These are phyloP conservation scores for Xiphias gladius DNA, from an alignment of 2,113 vertebrate species.

Conservation along the genomic window DNA sequence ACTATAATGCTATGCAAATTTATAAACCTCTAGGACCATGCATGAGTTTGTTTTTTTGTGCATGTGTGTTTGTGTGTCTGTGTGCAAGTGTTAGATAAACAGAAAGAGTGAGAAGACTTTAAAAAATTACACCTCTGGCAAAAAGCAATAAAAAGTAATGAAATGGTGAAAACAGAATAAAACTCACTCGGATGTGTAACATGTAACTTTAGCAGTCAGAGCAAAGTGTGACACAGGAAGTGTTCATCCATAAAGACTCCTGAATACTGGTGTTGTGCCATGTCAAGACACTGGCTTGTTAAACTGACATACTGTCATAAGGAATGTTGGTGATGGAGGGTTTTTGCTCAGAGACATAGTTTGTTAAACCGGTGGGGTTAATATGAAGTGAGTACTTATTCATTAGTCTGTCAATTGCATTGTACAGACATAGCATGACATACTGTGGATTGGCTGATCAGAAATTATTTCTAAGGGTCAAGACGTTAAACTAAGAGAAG, in stretches of 20 bases:
- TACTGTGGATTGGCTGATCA: conserved; percentile 24
- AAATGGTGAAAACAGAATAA: conserved; percentile 1
- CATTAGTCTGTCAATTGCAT: conserved; percentile 51
- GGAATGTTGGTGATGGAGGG: conserved; percentile 53
- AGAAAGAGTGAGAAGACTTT: neutral
- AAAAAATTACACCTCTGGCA: neutral
- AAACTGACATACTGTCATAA: conserved; percentile 70
- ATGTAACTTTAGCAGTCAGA: conserved; percentile 32
- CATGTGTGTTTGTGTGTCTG: conserved; percentile 10
- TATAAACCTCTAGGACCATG: conserved; percentile 47
- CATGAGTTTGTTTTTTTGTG: conserved; percentile 34
- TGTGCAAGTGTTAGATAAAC: conserved; percentile 11
- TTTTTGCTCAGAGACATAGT: conserved; percentile 55
- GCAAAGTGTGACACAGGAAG: conserved; percentile 47
- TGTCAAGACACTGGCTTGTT: conserved; percentile 61
- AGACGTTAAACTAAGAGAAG: conserved; percentile 9
- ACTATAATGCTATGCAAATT: conserved; percentile 57
- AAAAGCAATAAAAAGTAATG: neutral
- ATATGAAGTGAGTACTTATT: conserved; percentile 58
- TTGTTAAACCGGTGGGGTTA: conserved; percentile 47
- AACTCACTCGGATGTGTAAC: neutral
- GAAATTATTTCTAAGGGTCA: conserved; percentile 10
- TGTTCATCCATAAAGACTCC: conserved; percentile 40
- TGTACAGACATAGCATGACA: conserved; percentile 23
- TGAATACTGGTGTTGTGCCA: conserved; percentile 38